A percentile compares a stretch with the other conserved stretches of the same genome.
Conservation (phyloP, 2,113 vertebrate genomes). For the Eulemur rufifrons region DNA sequence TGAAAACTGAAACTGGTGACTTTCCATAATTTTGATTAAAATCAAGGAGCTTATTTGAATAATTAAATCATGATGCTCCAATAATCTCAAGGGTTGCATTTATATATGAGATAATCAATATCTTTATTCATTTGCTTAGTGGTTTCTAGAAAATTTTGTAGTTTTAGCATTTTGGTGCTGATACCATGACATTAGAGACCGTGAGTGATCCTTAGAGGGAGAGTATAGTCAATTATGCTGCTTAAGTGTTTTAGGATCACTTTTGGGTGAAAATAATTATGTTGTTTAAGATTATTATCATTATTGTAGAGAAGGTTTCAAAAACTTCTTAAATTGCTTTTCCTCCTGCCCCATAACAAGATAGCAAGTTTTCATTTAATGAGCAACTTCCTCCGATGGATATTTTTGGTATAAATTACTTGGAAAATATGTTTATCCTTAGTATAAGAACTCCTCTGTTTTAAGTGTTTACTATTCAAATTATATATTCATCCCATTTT, state of each 20-base stretch:
- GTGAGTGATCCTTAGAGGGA: background rate
- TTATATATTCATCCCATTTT: background rate
- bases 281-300: background rate
- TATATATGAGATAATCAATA: background rate
- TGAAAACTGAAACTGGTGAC: background rate
- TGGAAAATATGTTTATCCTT: background rate
- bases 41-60: conserved; percentile 39
- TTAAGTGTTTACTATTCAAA: background rate
- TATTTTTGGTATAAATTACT: background rate
- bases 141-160: conserved; percentile 1
- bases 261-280: background rate
- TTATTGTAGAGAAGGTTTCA: background rate
- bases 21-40: conserved; percentile 40
- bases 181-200: background rate
- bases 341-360: background rate
- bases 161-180: background rate
- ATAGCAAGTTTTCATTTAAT: background rate
- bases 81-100: background rate
- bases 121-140: conserved; percentile 18
- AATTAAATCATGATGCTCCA: conserved; percentile 28
- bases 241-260: background rate
- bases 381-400: background rate
- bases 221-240: background rate
- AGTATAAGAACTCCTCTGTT: background rate
- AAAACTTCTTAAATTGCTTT: background rate